phyloP scores from a whole-genome alignment of 2,888 invertebrate species.

The Patella pellucida region DNA sequence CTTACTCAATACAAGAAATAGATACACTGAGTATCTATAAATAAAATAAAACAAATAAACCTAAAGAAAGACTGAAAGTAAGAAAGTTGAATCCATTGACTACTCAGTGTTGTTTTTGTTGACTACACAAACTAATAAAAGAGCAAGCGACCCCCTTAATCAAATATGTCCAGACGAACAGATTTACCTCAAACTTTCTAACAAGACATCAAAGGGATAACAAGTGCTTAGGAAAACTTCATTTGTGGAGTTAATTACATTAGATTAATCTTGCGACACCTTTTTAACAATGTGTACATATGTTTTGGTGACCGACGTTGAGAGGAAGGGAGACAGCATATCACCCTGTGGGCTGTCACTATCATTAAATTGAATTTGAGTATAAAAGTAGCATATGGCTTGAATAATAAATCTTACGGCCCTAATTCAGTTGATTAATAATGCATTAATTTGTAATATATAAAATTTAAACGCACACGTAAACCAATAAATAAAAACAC shows the following conservation, averaged over 20 bases:
- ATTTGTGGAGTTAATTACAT: not conserved
- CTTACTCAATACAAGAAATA: not conserved
- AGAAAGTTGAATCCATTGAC: not conserved
- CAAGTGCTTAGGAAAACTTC: conserved; percentile 2
- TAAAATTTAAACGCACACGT: too few relatives aligned
- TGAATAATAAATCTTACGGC: too few relatives aligned
- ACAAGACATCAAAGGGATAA: conserved; percentile 6
- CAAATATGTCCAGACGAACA: conserved; percentile 5
- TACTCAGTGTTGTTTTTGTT: not conserved
- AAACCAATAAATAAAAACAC: too few relatives aligned
- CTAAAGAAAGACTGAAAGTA: not conserved
- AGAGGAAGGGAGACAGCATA: not conserved
- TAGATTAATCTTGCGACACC: conserved; percentile 2
- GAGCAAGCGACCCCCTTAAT: not conserved
- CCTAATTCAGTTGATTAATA: too few relatives aligned
- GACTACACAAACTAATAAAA: conserved; percentile 5
- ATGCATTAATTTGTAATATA: too few relatives aligned
- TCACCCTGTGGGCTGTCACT: not conserved
- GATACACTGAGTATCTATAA: not conserved
- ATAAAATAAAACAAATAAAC: conserved; percentile 3
- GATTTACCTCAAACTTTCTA: not conserved
- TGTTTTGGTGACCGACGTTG: not conserved
- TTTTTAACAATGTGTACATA: not conserved
- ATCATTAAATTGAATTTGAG: not conserved
- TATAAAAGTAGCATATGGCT: too few relatives aligned